phyloP scores from a whole-genome alignment of 2,797 vertebrate species.

The Tokudaia muenninki region DNA sequence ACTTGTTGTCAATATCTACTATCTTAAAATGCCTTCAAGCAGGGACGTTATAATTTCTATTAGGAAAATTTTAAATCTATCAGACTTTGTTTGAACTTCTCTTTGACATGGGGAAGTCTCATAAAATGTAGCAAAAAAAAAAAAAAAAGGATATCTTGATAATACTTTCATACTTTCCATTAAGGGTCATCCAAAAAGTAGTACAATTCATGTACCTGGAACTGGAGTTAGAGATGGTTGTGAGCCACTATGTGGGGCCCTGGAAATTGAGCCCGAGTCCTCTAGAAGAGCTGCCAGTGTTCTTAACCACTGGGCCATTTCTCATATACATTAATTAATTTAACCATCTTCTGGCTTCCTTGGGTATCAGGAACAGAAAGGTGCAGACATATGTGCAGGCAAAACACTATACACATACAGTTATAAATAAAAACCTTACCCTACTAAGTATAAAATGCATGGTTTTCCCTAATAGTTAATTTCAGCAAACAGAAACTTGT shows the following conservation, averaged over 20 bases:
- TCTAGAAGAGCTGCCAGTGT: background rate
- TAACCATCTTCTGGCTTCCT: background rate
- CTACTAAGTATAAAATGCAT: constrained; percentile 33
- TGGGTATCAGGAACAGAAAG: background rate
- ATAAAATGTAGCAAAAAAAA: constrained; percentile 48
- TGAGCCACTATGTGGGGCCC: background rate
- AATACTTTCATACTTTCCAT: constrained; percentile 39
- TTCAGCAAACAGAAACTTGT: constrained; percentile 52
- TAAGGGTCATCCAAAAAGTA: constrained; percentile 19
- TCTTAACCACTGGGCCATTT: background rate
- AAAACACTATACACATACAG: background rate
- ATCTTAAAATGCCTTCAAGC: background rate
- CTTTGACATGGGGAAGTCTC: constrained; percentile 30
- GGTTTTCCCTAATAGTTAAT: constrained; percentile 50
- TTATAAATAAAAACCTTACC: background rate
- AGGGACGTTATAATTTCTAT: constrained; percentile 44
- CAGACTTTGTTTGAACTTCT: constrained; percentile 34
- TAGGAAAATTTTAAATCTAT: constrained; percentile 43
- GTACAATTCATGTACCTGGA: constrained; percentile 6
- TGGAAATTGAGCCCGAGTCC: background rate
- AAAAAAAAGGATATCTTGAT: constrained; percentile 30
- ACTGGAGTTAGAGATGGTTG: background rate
- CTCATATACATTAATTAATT: constrained; percentile 26
- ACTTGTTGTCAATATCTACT: constrained; percentile 36
- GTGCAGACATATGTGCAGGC: background rate